Base-by-base conservation (phyloP, 2,113 vertebrate species). In the Ia io region DNA sequence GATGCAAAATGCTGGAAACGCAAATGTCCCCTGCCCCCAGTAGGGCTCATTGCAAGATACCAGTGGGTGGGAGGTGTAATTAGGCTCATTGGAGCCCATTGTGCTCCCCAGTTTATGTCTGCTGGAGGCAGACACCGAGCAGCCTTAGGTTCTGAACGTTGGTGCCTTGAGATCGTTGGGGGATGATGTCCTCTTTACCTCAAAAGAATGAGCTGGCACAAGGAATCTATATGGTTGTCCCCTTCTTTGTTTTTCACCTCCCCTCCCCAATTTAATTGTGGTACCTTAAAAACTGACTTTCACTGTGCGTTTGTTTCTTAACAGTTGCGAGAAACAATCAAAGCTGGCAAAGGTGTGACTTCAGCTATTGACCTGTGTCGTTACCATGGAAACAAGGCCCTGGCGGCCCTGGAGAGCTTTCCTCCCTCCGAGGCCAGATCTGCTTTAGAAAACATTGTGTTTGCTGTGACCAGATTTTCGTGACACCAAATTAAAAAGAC, bases 401-500 rank as follows among this genome's bases (percentile, higher is more conserved):
- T 99, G 98, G 99, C 98, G 61, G 99, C 99, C 98, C 99, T 99
- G 98, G 98, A 99, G 98, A 98, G 95, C 98, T 99, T 99, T 98
- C 99, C 99, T 97, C 98, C 99, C 97, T 99, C 99, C 0, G 99
- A 99, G 98, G 99, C 99, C 98, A 99, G 99, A 96, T 99, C 99
- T 0, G 99, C 99, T 97, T 98, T 99, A 98, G 99, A 99, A 99
- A 99, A 99, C 98, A 99, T 99, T 53, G 99, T 99, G 98, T 98
- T 97, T 1, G 98, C 99, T 3, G 96, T 99, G 98, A 99, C 98
- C 98, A 99, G 99, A 98, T 99, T 99, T 97, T 99, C 98, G 97
- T 98, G 98, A 99, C 77, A 96, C 8, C 9, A 86, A 25, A 44
- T 92, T 91, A 80, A 92, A 65, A 96, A 0, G 93, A 95, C 93